These are phyloP conservation scores for Chymomyza costata DNA, from an alignment of 1,140 invertebrate genomes.

Conservation along the genomic window DNA sequence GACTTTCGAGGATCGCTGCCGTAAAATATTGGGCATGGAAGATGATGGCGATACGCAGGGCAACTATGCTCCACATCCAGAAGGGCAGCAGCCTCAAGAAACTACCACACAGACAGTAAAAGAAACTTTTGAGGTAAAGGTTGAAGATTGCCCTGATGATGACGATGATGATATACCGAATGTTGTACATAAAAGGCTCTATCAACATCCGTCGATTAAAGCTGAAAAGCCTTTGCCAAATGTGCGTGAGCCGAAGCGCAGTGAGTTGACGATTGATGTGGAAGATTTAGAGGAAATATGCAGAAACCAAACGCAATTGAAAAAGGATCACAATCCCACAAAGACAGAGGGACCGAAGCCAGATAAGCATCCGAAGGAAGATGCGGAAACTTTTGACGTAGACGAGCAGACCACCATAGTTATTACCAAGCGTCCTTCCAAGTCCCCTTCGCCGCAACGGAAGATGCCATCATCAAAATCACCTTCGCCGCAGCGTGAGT, in stretches of 20 bases:
- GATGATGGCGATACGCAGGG: constrained; percentile 69
- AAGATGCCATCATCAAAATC: constrained; percentile 1
- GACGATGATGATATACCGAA: constrained; percentile 47
- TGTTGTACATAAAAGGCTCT: constrained; percentile 38
- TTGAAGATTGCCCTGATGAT: constrained; percentile 66
- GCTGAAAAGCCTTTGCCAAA: constrained; percentile 23
- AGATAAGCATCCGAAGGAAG: constrained; percentile 4
- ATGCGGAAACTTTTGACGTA: constrained; percentile 15
- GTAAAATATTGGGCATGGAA: constrained; percentile 80
- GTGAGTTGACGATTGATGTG: constrained; percentile 29
- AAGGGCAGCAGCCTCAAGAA: constrained; percentile 16
- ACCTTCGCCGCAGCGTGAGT: neutral
- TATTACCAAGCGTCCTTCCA: constrained; percentile 30
- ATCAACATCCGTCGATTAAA: constrained; percentile 31
- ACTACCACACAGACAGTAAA: constrained; percentile 3
- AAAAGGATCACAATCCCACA: neutral
- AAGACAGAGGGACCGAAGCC: neutral
- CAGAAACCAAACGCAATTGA: no score
- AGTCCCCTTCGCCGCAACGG: constrained; percentile 30
- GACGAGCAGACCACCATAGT: constrained; percentile 46
- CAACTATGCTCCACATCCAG: constrained; percentile 15
- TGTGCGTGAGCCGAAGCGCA: constrained; percentile 7
- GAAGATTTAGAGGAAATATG: constrained; percentile 31
- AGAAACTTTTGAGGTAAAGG: constrained; percentile 59
- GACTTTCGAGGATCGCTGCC: constrained; percentile 83